Evolutionary conservation across 2,888 invertebrate genomes (phyloP).

Genomic region (Epistrophella euchroma): DNA sequence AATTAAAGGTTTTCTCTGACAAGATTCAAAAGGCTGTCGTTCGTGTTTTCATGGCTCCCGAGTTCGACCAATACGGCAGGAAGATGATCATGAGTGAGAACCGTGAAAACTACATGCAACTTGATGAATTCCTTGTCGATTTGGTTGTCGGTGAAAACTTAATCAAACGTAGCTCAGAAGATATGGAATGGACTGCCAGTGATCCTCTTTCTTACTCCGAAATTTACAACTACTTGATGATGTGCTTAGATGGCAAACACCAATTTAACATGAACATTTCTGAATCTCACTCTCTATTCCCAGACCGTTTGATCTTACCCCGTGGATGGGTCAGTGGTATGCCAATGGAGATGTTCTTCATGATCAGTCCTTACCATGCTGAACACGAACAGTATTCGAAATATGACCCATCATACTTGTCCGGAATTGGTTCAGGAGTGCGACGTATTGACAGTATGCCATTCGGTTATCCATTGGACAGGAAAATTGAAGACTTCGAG

Average conservation of each 20-base stretch:
- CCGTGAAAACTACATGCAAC: conserved; percentile 87
- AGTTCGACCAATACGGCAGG: conserved; percentile 85
- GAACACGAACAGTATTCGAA: conserved; percentile 79
- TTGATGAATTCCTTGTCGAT: conserved; percentile 86
- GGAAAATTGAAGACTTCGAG: conserved; percentile 85
- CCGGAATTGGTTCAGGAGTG: conserved; percentile 85
- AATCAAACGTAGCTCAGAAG: conserved; percentile 76
- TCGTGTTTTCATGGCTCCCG: conserved; percentile 88
- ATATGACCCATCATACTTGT: conserved; percentile 84
- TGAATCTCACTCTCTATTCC: conserved; percentile 88
- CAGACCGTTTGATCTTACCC: conserved; percentile 89
- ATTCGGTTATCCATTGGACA: conserved; percentile 91
- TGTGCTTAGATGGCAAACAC: conserved; percentile 85
- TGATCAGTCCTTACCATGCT: conserved; percentile 86
- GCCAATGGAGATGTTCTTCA: conserved; percentile 87
- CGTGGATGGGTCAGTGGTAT: conserved; percentile 88
- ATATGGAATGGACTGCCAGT: conserved; percentile 82
- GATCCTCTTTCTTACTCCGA: conserved; percentile 84
- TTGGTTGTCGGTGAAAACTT: conserved; percentile 84
- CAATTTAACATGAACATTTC: conserved; percentile 85
- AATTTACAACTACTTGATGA: conserved; percentile 83
- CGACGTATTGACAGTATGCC: conserved; percentile 86
- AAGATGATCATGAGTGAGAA: conserved; percentile 85
- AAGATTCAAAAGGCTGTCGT: conserved; percentile 85
- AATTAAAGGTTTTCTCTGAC: conserved; percentile 86